These are phyloP conservation scores for Ecliptopera silaceata DNA, from an alignment of 2,888 invertebrate genomes.

Conservation along the genomic window DNA sequence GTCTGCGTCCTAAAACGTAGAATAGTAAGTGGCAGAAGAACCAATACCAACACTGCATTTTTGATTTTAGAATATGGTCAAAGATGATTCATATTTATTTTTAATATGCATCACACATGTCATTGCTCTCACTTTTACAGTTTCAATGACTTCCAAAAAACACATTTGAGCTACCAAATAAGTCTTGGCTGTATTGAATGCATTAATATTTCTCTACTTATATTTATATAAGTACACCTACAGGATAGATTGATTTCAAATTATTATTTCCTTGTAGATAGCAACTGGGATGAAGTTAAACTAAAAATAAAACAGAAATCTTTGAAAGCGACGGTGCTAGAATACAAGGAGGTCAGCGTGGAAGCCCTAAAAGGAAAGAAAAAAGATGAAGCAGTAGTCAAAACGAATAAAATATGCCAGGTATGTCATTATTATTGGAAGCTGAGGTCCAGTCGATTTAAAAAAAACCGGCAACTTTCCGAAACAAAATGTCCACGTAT, in stretches of 20 bases:
- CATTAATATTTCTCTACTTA: too few relatives aligned
- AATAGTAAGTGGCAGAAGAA: too few relatives aligned
- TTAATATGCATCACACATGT: not conserved
- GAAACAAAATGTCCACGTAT: not conserved
- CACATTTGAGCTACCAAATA: not conserved
- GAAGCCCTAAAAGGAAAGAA: constrained; percentile 75
- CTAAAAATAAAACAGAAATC: constrained; percentile 66
- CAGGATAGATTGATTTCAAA: not conserved
- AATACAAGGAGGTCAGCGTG: constrained; percentile 69
- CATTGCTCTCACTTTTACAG: not conserved
- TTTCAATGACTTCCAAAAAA: not conserved
- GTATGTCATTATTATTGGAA: constrained; percentile 44
- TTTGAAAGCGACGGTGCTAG: constrained; percentile 61
- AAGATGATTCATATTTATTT: not conserved
- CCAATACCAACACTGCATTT: not conserved
- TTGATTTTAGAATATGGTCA: not conserved
- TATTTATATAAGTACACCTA: too few relatives aligned
- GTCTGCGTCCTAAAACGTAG: too few relatives aligned
- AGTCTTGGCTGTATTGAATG: too few relatives aligned
- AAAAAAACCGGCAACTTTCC: constrained; percentile 18
- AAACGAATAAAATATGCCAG: constrained; percentile 76
- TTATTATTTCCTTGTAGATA: constrained; percentile 48
- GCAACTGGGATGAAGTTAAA: constrained; percentile 66
- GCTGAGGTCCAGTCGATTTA: too few relatives aligned
- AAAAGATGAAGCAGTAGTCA: constrained; percentile 71